phyloP scores from a whole-genome alignment of 2,113 vertebrate species.

The Neodontobutis hainanensis region DNA sequence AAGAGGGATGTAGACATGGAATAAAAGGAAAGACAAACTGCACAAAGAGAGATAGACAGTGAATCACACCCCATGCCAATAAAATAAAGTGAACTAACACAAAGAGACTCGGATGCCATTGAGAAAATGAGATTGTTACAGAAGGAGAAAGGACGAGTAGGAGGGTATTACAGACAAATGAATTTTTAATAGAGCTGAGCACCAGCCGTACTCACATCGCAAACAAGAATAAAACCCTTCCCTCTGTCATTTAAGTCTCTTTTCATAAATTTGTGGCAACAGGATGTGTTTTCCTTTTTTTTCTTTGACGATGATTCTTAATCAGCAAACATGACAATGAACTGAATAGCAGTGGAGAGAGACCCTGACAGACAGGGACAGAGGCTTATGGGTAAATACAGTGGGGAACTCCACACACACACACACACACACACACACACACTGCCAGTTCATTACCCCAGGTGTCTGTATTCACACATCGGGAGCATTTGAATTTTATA shows the following conservation, averaged over 20 bases:
- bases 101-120: slow-evolving; percentile 57
- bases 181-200: slow-evolving; percentile 59
- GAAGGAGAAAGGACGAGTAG: slow-evolving; percentile 41
- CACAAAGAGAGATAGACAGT: slow-evolving; percentile 57
- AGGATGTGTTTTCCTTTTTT: slow-evolving; percentile 28
- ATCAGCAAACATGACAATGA: slow-evolving; percentile 59
- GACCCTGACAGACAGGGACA: slow-evolving; percentile 48
- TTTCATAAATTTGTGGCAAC: slow-evolving; percentile 31
- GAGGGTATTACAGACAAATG: slow-evolving; percentile 58
- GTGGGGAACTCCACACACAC: slow-evolving; percentile 41
- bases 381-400: slow-evolving; percentile 65
- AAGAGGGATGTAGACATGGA: slow-evolving; percentile 41
- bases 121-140: slow-evolving; percentile 41
- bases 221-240: slow-evolving; percentile 57
- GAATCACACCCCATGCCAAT: slow-evolving; percentile 59
- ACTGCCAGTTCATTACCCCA: slow-evolving; percentile 62
- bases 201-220: slow-evolving; percentile 49
- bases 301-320: slow-evolving; percentile 32
- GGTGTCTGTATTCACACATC: slow-evolving; percentile 70
- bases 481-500: slow-evolving; percentile 72
- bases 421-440: slow-evolving; percentile 21
- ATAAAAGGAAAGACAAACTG: slow-evolving; percentile 53
- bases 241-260: slow-evolving; percentile 38
- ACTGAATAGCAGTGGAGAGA: slow-evolving; percentile 33
- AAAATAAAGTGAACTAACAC: slow-evolving; percentile 64